Percentiles rank a stretch among this genome's conserved stretches.
These are phyloP conservation scores for Proteles cristata DNA, from an alignment of 2,113 vertebrate species.

Conservation along the genomic window DNA sequence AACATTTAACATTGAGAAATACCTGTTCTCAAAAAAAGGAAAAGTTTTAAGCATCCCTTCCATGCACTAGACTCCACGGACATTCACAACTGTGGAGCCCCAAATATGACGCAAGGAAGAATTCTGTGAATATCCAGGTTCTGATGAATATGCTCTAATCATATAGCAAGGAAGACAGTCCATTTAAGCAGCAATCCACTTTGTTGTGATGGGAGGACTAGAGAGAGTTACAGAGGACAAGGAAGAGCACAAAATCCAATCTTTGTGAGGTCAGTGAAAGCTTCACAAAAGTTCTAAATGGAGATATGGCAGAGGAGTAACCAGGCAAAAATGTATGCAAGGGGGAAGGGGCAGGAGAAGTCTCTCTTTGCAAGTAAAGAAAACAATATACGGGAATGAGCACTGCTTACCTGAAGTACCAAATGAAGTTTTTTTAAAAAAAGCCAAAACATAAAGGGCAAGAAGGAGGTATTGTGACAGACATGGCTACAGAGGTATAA, in stretches of 20 bases:
- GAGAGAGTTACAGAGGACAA: neutral
- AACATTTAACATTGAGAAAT: slow-evolving; percentile 12
- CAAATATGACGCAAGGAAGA: neutral
- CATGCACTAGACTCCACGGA: neutral
- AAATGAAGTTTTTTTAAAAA: neutral
- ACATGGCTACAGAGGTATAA: neutral
- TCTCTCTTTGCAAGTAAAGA: neutral
- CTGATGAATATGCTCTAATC: neutral
- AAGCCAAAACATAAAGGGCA: neutral
- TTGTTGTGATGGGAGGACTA: neutral
- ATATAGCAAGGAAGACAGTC: neutral
- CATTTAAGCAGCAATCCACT: neutral
- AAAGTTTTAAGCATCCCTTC: neutral
- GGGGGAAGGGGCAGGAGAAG: neutral
- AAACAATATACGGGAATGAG: neutral
- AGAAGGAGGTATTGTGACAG: neutral
- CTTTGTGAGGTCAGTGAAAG: neutral
- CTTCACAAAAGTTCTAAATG: neutral
- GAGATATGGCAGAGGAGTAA: neutral
- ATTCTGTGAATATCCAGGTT: neutral
- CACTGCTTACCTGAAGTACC: neutral
- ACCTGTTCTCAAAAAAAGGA: neutral
- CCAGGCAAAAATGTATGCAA: neutral
- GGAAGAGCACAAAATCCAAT: neutral
- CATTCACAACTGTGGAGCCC: neutral